A percentile compares a stretch with the other conserved stretches of the same genome.
Conservation (phyloP, 2,797 vertebrate species). For the Naso thynnoides region DNA sequence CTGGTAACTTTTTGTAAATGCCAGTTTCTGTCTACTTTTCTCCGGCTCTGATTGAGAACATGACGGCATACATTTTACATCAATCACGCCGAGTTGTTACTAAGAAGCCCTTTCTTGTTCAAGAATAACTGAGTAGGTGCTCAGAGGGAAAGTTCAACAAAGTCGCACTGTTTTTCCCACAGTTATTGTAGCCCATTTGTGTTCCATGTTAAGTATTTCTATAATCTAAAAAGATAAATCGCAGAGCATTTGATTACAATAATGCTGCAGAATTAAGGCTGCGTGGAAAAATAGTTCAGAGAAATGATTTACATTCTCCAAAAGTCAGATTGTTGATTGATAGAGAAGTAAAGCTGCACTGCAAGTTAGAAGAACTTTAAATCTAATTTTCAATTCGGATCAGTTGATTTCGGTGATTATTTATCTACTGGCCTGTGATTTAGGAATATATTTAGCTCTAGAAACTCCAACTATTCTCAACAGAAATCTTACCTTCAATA, state of each 20-base stretch:
- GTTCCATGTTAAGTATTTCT: conserved; percentile 34
- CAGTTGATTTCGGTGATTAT: conserved; percentile 26
- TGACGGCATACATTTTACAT: conserved; percentile 75
- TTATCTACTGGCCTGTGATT: conserved; percentile 16
- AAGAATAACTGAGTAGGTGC: conserved; percentile 53
- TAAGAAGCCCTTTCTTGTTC: conserved; percentile 53
- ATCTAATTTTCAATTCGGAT: conserved; percentile 19
- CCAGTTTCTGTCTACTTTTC: conserved; percentile 69
- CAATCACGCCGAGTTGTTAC: conserved; percentile 55
- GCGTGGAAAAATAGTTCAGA: conserved; percentile 48
- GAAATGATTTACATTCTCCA: conserved; percentile 60
- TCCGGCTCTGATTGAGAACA: conserved; percentile 63
- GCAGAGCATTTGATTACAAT: conserved; percentile 57
- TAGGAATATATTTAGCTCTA: conserved; percentile 12
- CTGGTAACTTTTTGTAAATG: conserved; percentile 57
- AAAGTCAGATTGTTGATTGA: conserved; percentile 51
- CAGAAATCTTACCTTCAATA: conserved; percentile 87
- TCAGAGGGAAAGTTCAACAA: conserved; percentile 46
- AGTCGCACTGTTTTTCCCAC: conserved; percentile 51
- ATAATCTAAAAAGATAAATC: conserved; percentile 48
- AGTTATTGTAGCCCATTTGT: conserved; percentile 33
- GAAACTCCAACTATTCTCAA: conserved; percentile 21
- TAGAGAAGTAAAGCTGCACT: conserved; percentile 24
- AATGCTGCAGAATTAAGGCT: conserved; percentile 29
- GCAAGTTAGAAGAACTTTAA: conserved; percentile 36